Conservation (phyloP, 2,888 invertebrate species). For the Malacosoma neustria region DNA sequence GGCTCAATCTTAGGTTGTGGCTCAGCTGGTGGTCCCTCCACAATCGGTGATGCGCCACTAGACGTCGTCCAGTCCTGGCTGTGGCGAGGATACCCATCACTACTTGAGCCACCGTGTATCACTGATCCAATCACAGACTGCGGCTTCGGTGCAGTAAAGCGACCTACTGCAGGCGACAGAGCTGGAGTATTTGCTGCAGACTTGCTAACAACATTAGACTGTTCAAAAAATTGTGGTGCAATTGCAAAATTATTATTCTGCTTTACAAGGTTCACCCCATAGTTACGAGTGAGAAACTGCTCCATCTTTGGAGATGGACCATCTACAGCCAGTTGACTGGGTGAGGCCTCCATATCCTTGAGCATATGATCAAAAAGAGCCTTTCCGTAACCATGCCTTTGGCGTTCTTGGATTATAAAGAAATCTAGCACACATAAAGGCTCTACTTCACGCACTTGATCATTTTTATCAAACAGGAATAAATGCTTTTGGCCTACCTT, state of each 20-base stretch:
- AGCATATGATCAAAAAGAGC: background rate
- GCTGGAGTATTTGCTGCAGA: conserved; percentile 24
- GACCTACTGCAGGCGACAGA: conserved; percentile 25
- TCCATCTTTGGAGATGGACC: background rate
- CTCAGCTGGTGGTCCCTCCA: conserved; percentile 8
- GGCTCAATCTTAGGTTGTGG: conserved; percentile 4
- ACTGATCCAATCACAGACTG: conserved; percentile 37
- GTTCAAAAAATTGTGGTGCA: background rate
- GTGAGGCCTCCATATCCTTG: background rate
- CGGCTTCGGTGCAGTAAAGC: conserved; percentile 41
- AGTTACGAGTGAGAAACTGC: background rate
- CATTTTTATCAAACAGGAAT: background rate
- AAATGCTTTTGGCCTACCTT: background rate
- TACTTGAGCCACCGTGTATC: conserved; percentile 10
- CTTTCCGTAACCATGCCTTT: background rate
- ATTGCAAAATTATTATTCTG: background rate
- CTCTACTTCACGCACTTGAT: background rate
- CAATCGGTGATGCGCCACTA: background rate
- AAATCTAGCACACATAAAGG: background rate
- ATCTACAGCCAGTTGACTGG: background rate
- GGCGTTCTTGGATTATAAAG: background rate
- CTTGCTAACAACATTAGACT: conserved; percentile 12
- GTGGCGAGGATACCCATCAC: background rate
- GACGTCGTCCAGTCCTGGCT: background rate
- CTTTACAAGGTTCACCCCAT: background rate